Evolutionary conservation across 2,888 invertebrate species (phyloP), one percentile per base, ranked within the genome.

Genomic region (Endotricha flammealis): DNA sequence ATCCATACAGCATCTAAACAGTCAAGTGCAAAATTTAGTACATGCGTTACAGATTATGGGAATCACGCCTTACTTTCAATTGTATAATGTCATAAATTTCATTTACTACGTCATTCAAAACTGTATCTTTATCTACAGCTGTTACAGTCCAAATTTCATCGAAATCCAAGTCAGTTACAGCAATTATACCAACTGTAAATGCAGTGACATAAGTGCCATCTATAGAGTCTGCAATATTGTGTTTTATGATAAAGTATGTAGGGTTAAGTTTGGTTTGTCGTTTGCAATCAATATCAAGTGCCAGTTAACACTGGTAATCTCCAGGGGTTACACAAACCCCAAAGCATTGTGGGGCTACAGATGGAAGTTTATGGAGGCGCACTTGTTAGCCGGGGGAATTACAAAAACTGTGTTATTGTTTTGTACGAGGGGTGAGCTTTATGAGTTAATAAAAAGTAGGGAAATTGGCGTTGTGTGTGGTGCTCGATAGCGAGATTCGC

Each of bases 1-100:
- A 62, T 55, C 64, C 67, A 75, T 70, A 69, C 57, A 50, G 37
- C 39, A 43, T 50, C 50, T 47, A 51, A 49, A 60, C 54, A 75
- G 79, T 80, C 83, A 81, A 85, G 83, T 81, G 82, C 77, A 75
- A 69, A 80, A 82, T 77, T 80, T 74, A 65, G 69, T 77, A 64
- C 64, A 66, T 59, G 59, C 65, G 62, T 70, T 68, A 73, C 75
- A 75, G 81, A 82, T 83, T 82, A 83, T 80, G 77, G 62, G 81
- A 85, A 83, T 86, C 82, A 83, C 80, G 77, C 71, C 70, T 72
- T 14, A 20, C 4, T 28, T n/a, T 27, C 32, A 45, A 34, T 41
- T 46, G 32, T 25, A 38, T 50, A 73, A 71, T 9, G 43, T 10
- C 53, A 4, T 45, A 49, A 51, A 28, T 17, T 22, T 8, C n/a